These are phyloP conservation scores for Homalodisca vitripennis DNA, from an alignment of 1,140 invertebrate genomes.

Conservation along the genomic window DNA sequence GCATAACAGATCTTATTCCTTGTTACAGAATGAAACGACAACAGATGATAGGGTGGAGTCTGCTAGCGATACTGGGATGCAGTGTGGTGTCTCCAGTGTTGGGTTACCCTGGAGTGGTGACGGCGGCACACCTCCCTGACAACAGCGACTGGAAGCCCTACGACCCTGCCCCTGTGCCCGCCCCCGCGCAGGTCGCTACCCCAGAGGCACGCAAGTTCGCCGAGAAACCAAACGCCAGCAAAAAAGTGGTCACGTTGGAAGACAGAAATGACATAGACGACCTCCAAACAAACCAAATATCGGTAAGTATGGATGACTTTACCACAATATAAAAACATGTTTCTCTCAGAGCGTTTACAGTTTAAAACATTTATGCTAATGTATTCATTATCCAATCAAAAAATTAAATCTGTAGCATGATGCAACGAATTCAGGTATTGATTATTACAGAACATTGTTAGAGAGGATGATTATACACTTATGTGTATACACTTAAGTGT, in stretches of 20 bases:
- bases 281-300: constrained; percentile 75
- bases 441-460: too few species aligned
- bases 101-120: constrained; percentile 38
- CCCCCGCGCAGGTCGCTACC: constrained; percentile 31
- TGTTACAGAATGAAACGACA: constrained; percentile 39
- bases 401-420: too few species aligned
- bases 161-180: constrained; percentile 24
- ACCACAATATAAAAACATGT: too few species aligned
- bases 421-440: too few species aligned
- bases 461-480: too few species aligned
- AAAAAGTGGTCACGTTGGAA: constrained; percentile 74
- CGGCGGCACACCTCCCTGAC: constrained; percentile 25
- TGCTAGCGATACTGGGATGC: constrained; percentile 40
- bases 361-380: not conserved
- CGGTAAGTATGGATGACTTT: constrained; percentile 47
- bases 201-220: constrained; percentile 71
- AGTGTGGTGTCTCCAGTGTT: constrained; percentile 38
- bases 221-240: constrained; percentile 82
- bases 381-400: too few species aligned
- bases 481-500: too few species aligned
- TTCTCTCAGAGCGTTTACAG: too few species aligned
- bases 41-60: constrained; percentile 43
- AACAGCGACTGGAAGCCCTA: constrained; percentile 20
- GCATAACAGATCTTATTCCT: not conserved
- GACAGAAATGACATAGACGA: constrained; percentile 67